These are phyloP conservation scores for Cheilinus undulatus DNA, from an alignment of 2,113 vertebrate genomes.

Conservation along the genomic window DNA sequence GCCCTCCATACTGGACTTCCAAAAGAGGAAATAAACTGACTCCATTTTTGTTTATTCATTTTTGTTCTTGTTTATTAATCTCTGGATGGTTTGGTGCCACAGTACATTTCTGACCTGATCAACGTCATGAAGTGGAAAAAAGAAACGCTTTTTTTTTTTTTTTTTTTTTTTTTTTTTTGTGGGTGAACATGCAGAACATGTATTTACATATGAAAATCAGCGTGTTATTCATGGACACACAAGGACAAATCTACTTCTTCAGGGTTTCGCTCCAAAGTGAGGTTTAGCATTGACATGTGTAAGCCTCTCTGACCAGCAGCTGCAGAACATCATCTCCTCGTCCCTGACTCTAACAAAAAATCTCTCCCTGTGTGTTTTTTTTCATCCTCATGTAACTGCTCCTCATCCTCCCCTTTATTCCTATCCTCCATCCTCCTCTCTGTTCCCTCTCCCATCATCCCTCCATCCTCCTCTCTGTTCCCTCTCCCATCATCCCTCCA, in stretches of 20 bases:
- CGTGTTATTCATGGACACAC: constrained; percentile 4
- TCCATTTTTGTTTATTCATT: no score
- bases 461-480: neutral
- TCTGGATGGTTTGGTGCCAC: no score
- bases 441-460: neutral
- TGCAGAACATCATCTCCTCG: constrained; percentile 28
- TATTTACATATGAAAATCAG: no score
- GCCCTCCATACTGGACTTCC: no score
- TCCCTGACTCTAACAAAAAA: constrained; percentile 19
- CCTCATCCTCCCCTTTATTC: neutral
- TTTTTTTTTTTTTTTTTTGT: no score
- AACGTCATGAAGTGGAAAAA: no score
- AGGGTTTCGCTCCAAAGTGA: constrained; percentile 7
- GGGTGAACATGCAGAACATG: neutral
- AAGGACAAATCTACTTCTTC: constrained; percentile 3
- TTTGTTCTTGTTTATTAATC: no score
- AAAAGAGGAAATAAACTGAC: no score
- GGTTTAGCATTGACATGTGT: constrained; percentile 64
- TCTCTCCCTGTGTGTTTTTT: constrained; percentile 18
- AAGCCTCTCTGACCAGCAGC: constrained; percentile 55
- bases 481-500: no score
- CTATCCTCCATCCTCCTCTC: constrained; percentile 15
- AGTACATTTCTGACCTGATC: no score
- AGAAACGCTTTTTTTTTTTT: no score
- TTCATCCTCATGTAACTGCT: constrained; percentile 1